Evolutionary conservation across 2,113 vertebrate genomes (phyloP).

Genomic region (Grantiella picta): DNA sequence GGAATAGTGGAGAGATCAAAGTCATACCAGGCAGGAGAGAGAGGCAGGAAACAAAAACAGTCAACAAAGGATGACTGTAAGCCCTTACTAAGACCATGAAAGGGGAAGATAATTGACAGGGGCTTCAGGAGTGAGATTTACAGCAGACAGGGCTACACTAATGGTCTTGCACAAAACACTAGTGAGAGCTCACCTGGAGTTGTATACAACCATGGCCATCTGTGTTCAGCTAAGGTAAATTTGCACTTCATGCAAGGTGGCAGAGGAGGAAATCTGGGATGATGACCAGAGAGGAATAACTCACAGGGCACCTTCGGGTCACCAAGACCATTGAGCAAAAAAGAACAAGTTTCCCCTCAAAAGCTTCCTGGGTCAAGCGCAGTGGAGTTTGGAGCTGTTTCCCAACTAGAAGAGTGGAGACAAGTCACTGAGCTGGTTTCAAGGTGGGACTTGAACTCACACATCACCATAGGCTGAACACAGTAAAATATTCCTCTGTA

Average conservation of each 20-base stretch:
- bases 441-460: background rate
- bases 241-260: background rate
- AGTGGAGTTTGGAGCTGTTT: background rate
- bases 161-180: background rate
- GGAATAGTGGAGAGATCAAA: background rate
- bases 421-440: background rate
- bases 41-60: background rate
- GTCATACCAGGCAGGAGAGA: background rate
- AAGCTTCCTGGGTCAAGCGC: background rate
- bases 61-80: background rate
- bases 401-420: background rate
- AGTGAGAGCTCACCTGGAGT: background rate
- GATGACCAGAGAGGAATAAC: accelerated
- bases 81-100: background rate
- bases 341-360: background rate
- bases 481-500: background rate
- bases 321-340: background rate
- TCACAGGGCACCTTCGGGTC: background rate
- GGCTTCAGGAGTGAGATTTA: background rate
- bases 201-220: background rate
- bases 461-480: background rate
- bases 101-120: background rate
- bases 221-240: background rate
- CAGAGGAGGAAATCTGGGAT: background rate
- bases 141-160: background rate